Base-by-base conservation (phyloP, 2,888 invertebrate genomes). In the Plebejus argus region DNA sequence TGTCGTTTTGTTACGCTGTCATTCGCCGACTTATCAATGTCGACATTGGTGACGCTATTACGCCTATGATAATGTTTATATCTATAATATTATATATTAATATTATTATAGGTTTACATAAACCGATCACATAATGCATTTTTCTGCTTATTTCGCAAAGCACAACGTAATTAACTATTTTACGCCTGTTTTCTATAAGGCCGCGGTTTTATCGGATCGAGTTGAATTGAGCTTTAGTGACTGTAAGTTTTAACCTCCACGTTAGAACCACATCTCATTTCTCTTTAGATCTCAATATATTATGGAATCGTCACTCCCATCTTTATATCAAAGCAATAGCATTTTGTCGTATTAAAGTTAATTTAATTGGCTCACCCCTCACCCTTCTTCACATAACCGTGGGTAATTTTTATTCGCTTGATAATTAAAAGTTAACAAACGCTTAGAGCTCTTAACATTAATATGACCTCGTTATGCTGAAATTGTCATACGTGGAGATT, bases 351-450 rank as follows among this genome's bases (percentile, higher is more conserved):
- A 66, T 66, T 18, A 66, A 66, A 66, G 66, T 28, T 28, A 28
- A 28, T 66, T 66, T 66, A 66, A 66, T 66, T 66, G 28, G 66
- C 28, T 33, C 15, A 66, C 12, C 66, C 66, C 66, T 66, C 5
- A 28, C 66, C 66, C 66, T 10, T 66, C 23, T 66, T 28, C 28
- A 66, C 66, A 66, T 66, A 66, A 66, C 28, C 18, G 66, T 18
- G 28, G 28, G 15, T 61, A 61, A 61, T 23, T 58, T 66, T 66
- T 33, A 66, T 66, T 66, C 66, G 66, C 66, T 28, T 66, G 66
- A 66, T 66, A 28, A 66, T 66, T 33, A 33, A 15, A 66, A 66
- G 28, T 66, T 66, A 66, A 66, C 66, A 66, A 66, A 66, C 66
- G 66, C 66, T 66, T 66, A 66, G 66, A 66, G 66, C 66, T 28